A percentile compares a stretch with the other conserved stretches of the same genome.
Evolutionary conservation across 2,888 invertebrate genomes (phyloP).

Genomic region (Pterostichus madidus): DNA sequence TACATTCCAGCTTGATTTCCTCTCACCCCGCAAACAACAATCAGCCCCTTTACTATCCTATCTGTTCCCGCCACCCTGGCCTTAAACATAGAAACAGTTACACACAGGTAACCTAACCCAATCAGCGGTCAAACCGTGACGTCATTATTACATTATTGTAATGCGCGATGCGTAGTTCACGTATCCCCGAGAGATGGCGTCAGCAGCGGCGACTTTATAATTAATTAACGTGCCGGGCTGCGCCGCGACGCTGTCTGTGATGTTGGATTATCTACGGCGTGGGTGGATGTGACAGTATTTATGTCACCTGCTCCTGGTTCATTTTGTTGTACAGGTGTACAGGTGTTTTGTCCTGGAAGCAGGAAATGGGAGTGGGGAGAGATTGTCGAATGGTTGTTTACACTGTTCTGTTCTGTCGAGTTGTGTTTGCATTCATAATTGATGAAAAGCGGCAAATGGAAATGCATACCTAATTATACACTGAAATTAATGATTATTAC

Average conservation of each 20-base stretch:
- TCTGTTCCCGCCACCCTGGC: neutral
- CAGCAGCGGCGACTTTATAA: conserved; percentile 36
- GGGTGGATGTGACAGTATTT: conserved; percentile 7
- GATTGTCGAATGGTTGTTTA: conserved; percentile 43
- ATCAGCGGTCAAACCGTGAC: conserved; percentile 56
- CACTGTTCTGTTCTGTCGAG: conserved; percentile 12
- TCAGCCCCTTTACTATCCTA: neutral
- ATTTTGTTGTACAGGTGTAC: conserved; percentile 6
- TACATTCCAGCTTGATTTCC: neutral
- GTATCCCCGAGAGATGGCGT: conserved; percentile 19
- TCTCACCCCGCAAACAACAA: neutral
- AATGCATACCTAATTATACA: conserved; percentile 40
- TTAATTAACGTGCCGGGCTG: conserved; percentile 34
- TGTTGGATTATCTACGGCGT: conserved; percentile 20
- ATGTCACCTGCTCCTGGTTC: conserved; percentile 18
- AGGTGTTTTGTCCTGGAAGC: neutral
- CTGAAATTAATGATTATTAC: conserved; percentile 24
- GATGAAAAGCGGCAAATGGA: conserved; percentile 38
- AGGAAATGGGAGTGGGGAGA: neutral
- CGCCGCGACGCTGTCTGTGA: conserved; percentile 12
- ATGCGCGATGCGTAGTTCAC: conserved; percentile 28
- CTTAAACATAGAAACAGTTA: conserved; percentile 40
- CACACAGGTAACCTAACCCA: conserved; percentile 51
- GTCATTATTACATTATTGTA: conserved; percentile 57
- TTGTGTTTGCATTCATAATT: conserved; percentile 46